Base-by-base conservation (phyloP, 2,113 vertebrate genomes). In the Delphinapterus leucas region DNA sequence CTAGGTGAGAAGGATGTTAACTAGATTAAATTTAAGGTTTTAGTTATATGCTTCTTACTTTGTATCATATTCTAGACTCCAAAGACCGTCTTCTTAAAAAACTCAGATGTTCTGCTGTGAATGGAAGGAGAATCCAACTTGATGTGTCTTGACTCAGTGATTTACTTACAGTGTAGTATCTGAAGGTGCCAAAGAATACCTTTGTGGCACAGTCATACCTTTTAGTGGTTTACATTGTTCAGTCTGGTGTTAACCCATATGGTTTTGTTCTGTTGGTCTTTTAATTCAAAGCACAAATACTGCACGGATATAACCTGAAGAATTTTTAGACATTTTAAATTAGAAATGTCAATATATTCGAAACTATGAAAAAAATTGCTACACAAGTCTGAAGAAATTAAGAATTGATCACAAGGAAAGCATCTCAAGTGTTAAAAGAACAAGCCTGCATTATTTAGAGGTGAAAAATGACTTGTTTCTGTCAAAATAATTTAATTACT, bases 401-500 rank as follows among this genome's bases (percentile, higher is more conserved):
- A 89, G 80, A 93, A 41, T 55, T 33, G 47, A 61, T 70, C 36
- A 8, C 10, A 53, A 44, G 28, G n/a, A 63, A 83, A 94, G 20
- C 23, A n/a, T 63, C 70, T 90, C n/a, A 76, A 33, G 13, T n/a
- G 3, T 96, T 93, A 55, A 63, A 76, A 76, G 38, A 80, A 63
- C 44, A 84, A 65, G 31, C 41, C 25, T 83, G 33, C n/a, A 12
- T 61, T 82, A 58, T 84, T 79, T 79, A 44, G 60, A 79, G 68
- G 58, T 82, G 26, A 85, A 92, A 81, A 93, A 33, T 93, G 28
- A 47, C 33, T 67, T 67, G 15, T 94, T 94, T 68, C 38, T 96
- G 47, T 84, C 28, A 38, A 77, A 80, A 89, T 26, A 88, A 31
- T 58, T 68, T 58, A 73, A 23, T 86, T 76, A 80, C 23, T 80